phyloP scores from a whole-genome alignment of 1,140 invertebrate genomes.

The Brachionus asplanchnoidis region DNA sequence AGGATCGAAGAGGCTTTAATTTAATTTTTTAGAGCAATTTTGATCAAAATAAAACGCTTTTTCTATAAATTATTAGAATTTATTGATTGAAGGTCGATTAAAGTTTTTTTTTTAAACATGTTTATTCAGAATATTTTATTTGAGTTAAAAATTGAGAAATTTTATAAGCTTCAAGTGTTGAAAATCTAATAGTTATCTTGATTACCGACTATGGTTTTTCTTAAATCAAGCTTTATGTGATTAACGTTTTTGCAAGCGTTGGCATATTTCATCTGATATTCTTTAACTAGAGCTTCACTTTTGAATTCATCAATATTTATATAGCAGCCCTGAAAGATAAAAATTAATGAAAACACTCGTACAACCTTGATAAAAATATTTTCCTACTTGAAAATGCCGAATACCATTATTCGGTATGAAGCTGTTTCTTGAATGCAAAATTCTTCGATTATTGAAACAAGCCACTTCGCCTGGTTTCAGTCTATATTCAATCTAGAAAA shows the following conservation, averaged over 20 bases:
- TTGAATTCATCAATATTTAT: slow-evolving; percentile 53
- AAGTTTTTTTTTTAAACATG: background rate
- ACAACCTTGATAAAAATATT: background rate
- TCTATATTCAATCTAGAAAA: slow-evolving; percentile 46
- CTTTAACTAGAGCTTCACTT: slow-evolving; percentile 44
- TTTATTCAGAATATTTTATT: background rate
- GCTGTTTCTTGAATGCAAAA: slow-evolving; percentile 49
- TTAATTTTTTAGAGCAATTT: too few relatives aligned
- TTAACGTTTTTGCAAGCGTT: background rate
- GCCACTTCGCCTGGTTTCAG: slow-evolving; percentile 49
- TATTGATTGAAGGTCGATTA: too few relatives aligned
- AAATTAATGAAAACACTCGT: background rate
- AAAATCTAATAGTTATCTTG: slow-evolving; percentile 29
- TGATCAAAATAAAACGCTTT: too few relatives aligned
- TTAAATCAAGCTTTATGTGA: slow-evolving; percentile 17
- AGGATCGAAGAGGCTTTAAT: too few relatives aligned
- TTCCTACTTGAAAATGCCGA: slow-evolving; percentile 48
- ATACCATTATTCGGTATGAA: slow-evolving; percentile 49
- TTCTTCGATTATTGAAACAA: slow-evolving; percentile 51
- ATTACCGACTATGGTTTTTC: slow-evolving; percentile 20
- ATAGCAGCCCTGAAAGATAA: slow-evolving; percentile 49
- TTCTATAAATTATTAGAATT: too few relatives aligned
- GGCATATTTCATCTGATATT: background rate
- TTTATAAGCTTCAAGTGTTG: background rate
- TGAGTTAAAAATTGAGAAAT: background rate